A percentile compares a stretch with the other conserved stretches of the same genome.
These are phyloP conservation scores for Sarcophaga subvicina DNA, from an alignment of 2,888 invertebrate genomes.

Conservation along the genomic window DNA sequence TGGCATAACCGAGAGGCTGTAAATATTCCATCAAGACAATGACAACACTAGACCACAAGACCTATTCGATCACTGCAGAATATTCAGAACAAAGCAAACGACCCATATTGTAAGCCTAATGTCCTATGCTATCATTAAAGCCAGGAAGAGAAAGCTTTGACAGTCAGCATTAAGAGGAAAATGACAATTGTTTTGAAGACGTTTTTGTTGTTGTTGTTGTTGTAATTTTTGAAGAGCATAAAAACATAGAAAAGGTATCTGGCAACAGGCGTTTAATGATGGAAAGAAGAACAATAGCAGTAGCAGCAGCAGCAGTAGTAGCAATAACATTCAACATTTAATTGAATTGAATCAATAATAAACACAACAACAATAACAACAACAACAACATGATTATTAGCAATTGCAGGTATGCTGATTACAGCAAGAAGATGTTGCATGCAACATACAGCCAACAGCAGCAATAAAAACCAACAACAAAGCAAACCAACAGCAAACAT, in stretches of 20 bases:
- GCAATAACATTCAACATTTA: too few species aligned
- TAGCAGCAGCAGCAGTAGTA: neutral
- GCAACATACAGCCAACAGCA: conserved; percentile 22
- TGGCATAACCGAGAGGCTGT: too few species aligned
- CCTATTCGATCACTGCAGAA: too few species aligned
- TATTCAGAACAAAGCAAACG: too few species aligned
- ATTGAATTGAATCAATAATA: conserved; percentile 24
- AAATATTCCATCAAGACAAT: too few species aligned
- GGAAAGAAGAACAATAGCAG: neutral
- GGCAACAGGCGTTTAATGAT: neutral
- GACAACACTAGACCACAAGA: too few species aligned
- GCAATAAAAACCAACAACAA: conserved; percentile 35
- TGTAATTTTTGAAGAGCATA: conserved; percentile 11
- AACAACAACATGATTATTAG: conserved; percentile 5
- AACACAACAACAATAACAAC: conserved; percentile 34
- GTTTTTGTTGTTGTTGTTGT: too few species aligned
- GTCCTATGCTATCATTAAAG: too few species aligned
- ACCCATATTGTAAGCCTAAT: too few species aligned
- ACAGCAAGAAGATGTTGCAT: conserved; percentile 5
- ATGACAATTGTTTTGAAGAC: conserved; percentile 22
- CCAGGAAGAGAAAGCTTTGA: too few species aligned
- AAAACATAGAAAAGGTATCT: conserved; percentile 56
- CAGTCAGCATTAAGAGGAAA: conserved; percentile 16
- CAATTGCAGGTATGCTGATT: conserved; percentile 41
- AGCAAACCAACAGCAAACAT: neutral